A percentile compares a stretch with the other conserved stretches of the same genome.
Evolutionary conservation across 2,888 invertebrate genomes (phyloP).

Genomic region (Epistrophella euchroma): DNA sequence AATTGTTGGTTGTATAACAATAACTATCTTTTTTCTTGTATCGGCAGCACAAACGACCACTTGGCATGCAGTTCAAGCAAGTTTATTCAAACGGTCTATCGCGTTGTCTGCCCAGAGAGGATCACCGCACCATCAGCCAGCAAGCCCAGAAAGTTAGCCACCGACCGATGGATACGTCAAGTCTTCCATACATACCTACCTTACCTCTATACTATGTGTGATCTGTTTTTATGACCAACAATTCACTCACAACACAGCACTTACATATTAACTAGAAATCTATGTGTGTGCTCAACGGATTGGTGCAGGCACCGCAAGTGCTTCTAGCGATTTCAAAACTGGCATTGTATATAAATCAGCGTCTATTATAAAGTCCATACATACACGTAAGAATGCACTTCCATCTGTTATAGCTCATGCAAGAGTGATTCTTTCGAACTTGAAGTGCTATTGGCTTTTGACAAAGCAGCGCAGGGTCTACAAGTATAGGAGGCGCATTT

Average conservation of each 20-base stretch:
- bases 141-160: slow-evolving; percentile 8
- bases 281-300: slow-evolving; percentile 47
- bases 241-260: slow-evolving; percentile 42
- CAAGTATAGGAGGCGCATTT: neutral
- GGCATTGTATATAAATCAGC: slow-evolving; percentile 70
- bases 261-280: neutral
- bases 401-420: slow-evolving; percentile 45
- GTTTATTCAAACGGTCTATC: slow-evolving; percentile 70
- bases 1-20: slow-evolving; percentile 75
- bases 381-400: slow-evolving; percentile 48
- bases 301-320: slow-evolving; percentile 49
- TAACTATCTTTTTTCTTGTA: slow-evolving; percentile 72
- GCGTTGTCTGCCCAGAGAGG: slow-evolving; percentile 51
- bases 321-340: slow-evolving; percentile 63
- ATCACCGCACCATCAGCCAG: neutral
- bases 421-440: slow-evolving; percentile 53
- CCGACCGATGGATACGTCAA: slow-evolving; percentile 2
- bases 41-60: slow-evolving; percentile 65
- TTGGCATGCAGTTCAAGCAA: slow-evolving; percentile 74
- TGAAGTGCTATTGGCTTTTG: slow-evolving; percentile 37
- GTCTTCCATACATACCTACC: slow-evolving; percentile 24
- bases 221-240: slow-evolving; percentile 63
- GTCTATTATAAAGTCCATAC: slow-evolving; percentile 34
- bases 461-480: neutral
- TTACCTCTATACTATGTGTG: slow-evolving; percentile 11